Evolutionary conservation across 2,888 invertebrate species (phyloP), one percentile per base, ranked within the genome.

Genomic region (Maniola hyperantus): DNA sequence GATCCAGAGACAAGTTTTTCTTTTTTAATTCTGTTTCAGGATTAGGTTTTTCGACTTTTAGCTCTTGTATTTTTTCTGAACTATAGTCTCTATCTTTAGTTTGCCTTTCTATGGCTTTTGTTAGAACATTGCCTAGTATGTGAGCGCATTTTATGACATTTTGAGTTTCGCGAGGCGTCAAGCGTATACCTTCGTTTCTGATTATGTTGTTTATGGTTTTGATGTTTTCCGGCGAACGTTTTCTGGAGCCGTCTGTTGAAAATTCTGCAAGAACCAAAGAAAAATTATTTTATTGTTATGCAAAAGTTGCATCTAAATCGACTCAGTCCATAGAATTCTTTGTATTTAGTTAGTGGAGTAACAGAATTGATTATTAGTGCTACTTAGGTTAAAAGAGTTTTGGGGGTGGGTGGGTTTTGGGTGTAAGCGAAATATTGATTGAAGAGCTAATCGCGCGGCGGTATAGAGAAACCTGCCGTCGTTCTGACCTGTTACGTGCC

Each of bases 131-230:
- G 1, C 89, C 88, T 0, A 92, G 75, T 1, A 91, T 80, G 57
- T 91, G 92, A 0, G 91, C 88, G 74, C 91, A 91, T 78, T 90
- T 89, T 5, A 91, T 87, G 0, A 91, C 85, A 69, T 84, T 88
- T 62, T 89, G 90, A 0, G 92, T 89, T 58, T 91, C 92, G 0
- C 87, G 73, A 0, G 91, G 86, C 0, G 90, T 88, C 0, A 92
- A 71, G 13, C 83, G 85, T 0, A 92, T 71, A 0, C 91, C 92
- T 65, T 89, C 90, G 51, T 83, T 82, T 0, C 86, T 72, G 2
- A 91, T 86, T 5, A 89, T 82, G 65, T 81, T 79, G 73, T 83
- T 85, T 5, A 90, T 76, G 1, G 84, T 79, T 11, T 79, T 81
- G 0, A 82, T 66, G 71, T 84, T 79, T 15, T 87, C 87, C 0